Evolutionary conservation across 2,888 invertebrate genomes (phyloP).

Genomic region (Eupithecia centaureata): DNA sequence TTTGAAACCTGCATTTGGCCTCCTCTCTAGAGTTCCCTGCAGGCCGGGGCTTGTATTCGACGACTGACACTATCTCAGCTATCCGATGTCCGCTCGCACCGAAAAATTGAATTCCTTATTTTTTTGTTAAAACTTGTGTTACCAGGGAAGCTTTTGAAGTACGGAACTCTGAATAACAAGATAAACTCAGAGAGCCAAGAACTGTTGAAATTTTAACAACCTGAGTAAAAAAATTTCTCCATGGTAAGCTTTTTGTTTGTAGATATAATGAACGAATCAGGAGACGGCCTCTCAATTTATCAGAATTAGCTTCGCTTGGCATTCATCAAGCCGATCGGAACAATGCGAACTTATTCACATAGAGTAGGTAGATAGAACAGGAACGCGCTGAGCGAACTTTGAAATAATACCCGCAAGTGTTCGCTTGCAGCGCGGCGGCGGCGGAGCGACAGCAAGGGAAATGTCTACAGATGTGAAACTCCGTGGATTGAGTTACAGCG

Average conservation of each 20-base stretch:
- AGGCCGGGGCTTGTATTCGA: slow-evolving; percentile 18
- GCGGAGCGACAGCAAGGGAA: background rate
- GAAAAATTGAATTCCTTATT: slow-evolving; percentile 11
- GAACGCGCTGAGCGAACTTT: slow-evolving; percentile 1
- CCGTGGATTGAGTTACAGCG: background rate
- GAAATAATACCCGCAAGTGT: slow-evolving; percentile 8
- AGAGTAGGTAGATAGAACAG: background rate
- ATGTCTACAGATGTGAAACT: background rate
- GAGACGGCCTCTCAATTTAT: background rate
- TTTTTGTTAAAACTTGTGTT: slow-evolving; percentile 21
- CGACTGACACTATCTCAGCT: slow-evolving; percentile 33
- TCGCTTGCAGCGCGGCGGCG: background rate
- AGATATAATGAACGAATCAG: background rate
- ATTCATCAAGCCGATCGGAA: background rate
- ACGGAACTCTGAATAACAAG: slow-evolving; percentile 6
- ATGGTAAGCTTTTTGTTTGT: background rate
- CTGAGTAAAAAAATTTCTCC: background rate
- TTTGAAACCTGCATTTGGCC: background rate
- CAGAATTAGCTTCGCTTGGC: background rate
- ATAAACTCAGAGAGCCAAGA: background rate
- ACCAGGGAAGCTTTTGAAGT: slow-evolving; percentile 8
- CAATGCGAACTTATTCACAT: background rate
- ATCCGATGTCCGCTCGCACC: slow-evolving; percentile 5
- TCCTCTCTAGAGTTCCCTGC: background rate
- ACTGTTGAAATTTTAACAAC: background rate